Evolutionary conservation across 2,797 vertebrate species (phyloP).

Genomic region (Characodon lateralis): DNA sequence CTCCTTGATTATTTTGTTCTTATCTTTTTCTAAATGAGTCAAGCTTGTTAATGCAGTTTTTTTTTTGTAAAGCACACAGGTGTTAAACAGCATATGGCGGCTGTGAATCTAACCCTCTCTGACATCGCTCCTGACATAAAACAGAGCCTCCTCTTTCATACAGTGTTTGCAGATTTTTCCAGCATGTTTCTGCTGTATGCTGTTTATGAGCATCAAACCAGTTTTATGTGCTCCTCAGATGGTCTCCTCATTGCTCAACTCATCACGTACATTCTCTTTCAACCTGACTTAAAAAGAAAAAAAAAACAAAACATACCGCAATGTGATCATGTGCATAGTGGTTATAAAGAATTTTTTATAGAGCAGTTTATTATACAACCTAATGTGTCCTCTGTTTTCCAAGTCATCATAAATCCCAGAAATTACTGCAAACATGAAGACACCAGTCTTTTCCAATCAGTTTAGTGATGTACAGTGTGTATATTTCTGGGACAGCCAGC

Average conservation of each 20-base stretch:
- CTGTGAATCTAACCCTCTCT: conserved; percentile 61
- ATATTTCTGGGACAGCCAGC: conserved; percentile 44
- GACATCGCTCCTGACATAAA: conserved; percentile 67
- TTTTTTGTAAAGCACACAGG: conserved; percentile 50
- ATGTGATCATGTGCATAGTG: conserved; percentile 48
- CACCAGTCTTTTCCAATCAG: conserved; percentile 26
- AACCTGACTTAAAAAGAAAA: conserved; percentile 13
- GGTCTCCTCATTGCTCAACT: conserved; percentile 22
- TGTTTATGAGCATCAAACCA: conserved; percentile 37
- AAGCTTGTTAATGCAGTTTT: conserved; percentile 32
- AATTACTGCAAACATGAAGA: conserved; percentile 34
- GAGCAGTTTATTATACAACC: conserved; percentile 29
- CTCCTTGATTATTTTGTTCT: not conserved
- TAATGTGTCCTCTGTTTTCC: conserved; percentile 36
- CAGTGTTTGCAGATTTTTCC: conserved; percentile 50
- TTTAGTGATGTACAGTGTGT: conserved; percentile 53
- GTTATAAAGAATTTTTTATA: conserved; percentile 40
- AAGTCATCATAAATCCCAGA: conserved; percentile 38
- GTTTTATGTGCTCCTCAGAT: conserved; percentile 38
- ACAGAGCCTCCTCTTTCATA: conserved; percentile 48
- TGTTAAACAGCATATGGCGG: conserved; percentile 74
- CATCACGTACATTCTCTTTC: conserved; percentile 18
- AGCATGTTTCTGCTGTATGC: conserved; percentile 28
- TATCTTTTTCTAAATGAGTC: conserved; percentile 46
- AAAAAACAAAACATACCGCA: conserved; percentile 7